Conservation (phyloP, 1,140 invertebrate species). For the Bactericera cockerelli region DNA sequence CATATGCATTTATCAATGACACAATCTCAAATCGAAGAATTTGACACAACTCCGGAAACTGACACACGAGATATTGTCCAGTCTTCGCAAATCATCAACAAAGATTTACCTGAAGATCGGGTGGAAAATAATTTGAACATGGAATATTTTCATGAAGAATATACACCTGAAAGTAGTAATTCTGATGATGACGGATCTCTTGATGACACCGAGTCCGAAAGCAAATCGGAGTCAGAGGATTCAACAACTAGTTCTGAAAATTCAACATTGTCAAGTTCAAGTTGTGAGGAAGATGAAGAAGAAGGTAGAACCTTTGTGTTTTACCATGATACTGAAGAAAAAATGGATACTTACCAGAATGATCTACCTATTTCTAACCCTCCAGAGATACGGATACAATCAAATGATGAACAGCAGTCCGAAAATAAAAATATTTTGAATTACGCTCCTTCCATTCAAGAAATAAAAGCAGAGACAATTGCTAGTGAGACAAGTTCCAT, state of each 20-base stretch:
- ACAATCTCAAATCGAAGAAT: background rate
- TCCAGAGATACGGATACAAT: background rate
- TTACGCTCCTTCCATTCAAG: background rate
- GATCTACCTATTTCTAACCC: background rate
- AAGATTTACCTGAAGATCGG: background rate
- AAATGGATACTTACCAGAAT: background rate
- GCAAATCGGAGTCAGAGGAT: background rate
- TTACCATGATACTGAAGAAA: background rate
- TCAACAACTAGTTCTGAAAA: background rate
- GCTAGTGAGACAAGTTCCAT: too few species aligned
- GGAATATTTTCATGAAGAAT: background rate
- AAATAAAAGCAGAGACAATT: background rate
- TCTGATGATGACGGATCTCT: too few species aligned
- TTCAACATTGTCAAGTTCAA: background rate
- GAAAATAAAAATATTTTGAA: background rate
- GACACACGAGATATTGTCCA: background rate
- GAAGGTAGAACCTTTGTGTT: slow-evolving; percentile 4
- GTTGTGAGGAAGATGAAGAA: slow-evolving; percentile 5
- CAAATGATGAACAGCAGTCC: background rate
- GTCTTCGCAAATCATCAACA: background rate
- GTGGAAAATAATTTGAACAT: background rate
- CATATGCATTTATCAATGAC: slow-evolving; percentile 4
- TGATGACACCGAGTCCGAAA: background rate
- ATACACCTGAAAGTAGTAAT: background rate
- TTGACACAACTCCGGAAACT: background rate